Percentiles rank a stretch among this genome's conserved stretches.
Evolutionary conservation across 2,797 vertebrate genomes (phyloP).

Genomic region (Pseudocheirus occidentalis): DNA sequence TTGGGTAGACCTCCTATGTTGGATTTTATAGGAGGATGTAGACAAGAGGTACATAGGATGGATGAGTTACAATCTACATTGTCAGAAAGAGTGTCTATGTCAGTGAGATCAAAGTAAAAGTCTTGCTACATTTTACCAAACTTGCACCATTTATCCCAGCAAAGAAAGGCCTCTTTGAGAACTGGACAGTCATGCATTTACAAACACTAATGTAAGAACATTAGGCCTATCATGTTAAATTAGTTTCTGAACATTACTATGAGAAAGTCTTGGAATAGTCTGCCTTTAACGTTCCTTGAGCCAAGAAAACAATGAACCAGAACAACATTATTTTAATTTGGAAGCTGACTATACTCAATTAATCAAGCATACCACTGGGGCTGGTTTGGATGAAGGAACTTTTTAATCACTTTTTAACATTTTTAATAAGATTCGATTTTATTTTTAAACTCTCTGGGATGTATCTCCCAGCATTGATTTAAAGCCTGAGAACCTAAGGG

Average conservation of each 20-base stretch:
- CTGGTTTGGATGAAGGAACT: not conserved
- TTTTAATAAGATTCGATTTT: slow-evolving; percentile 34
- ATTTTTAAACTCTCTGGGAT: not conserved
- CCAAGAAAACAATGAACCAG: slow-evolving; percentile 75
- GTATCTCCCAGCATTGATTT: slow-evolving; percentile 1
- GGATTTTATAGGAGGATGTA: not conserved
- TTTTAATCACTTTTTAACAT: slow-evolving; percentile 6
- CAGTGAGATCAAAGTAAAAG: not conserved
- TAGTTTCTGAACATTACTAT: slow-evolving; percentile 71
- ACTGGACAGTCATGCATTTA: not conserved
- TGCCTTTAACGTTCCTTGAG: slow-evolving; percentile 61
- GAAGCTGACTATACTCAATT: slow-evolving; percentile 41
- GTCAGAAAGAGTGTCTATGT: not conserved
- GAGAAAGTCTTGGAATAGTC: slow-evolving; percentile 65
- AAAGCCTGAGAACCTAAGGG: slow-evolving; percentile 50
- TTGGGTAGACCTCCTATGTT: not conserved
- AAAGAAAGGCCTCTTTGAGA: not conserved
- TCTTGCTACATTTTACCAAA: not conserved
- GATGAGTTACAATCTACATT: not conserved
- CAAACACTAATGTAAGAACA: slow-evolving; percentile 46
- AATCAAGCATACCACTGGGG: slow-evolving; percentile 15
- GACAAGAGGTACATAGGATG: not conserved
- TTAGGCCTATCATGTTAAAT: slow-evolving; percentile 58
- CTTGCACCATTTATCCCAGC: not conserved
- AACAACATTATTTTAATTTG: slow-evolving; percentile 72